These are phyloP conservation scores for Schizaphis graminum DNA, from an alignment of 2,888 invertebrate species.

Conservation along the genomic window DNA sequence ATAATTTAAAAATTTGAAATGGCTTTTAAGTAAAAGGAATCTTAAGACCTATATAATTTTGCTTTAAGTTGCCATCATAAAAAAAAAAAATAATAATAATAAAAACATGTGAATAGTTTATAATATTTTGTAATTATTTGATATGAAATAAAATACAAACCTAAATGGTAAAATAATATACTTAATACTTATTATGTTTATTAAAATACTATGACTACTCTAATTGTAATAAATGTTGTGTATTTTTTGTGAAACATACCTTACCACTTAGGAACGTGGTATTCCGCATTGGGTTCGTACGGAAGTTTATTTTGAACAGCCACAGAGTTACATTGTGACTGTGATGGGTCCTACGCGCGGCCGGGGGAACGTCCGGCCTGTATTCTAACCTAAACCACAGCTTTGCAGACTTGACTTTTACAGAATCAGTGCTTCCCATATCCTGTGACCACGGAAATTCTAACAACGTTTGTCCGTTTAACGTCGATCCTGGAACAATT, in stretches of 20 bases:
- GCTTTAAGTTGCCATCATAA: background rate
- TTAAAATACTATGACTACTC: background rate
- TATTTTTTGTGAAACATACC: slow-evolving; percentile 71
- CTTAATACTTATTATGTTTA: background rate
- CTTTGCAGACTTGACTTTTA: slow-evolving; percentile 83
- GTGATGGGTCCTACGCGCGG: slow-evolving; percentile 70
- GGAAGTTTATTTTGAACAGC: slow-evolving; percentile 78
- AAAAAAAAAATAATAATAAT: background rate
- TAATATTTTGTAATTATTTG: background rate
- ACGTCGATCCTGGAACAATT: slow-evolving; percentile 78
- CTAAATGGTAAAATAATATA: background rate
- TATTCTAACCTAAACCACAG: slow-evolving; percentile 82
- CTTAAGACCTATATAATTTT: background rate
- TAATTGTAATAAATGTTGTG: slow-evolving; percentile 7
- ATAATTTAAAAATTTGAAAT: background rate
- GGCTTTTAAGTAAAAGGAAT: background rate
- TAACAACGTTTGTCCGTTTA: slow-evolving; percentile 87
- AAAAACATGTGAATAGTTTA: background rate
- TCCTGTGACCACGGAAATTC: slow-evolving; percentile 82
- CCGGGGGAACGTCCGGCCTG: slow-evolving; percentile 71
- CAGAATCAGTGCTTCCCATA: slow-evolving; percentile 73
- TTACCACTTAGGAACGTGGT: slow-evolving; percentile 76
- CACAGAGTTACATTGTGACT: slow-evolving; percentile 78
- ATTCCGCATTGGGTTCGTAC: slow-evolving; percentile 71
- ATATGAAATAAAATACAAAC: background rate